Base-by-base conservation (phyloP, 23 tunicate species). In the Phallusia fumigata region DNA sequence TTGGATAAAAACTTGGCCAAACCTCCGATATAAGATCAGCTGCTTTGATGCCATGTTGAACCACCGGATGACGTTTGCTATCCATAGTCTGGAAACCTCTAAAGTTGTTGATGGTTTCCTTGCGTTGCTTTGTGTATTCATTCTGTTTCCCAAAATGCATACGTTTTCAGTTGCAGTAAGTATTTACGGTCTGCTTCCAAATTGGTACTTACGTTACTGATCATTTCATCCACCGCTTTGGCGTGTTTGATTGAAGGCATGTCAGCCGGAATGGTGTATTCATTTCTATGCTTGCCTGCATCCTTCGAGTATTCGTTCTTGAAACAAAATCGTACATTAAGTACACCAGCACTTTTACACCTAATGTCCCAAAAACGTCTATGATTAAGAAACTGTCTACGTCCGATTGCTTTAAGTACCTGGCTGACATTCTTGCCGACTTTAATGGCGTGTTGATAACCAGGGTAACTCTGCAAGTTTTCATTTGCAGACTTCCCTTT, bases 71-170 rank as follows among this genome's bases (percentile, higher is more conserved):
- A 35, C 76, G 36, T 65, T 90, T 94, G 78, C 92, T 87, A 82
- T 97, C 97, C 99, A 97, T 92, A 22, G 94, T 97, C 65, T 97
- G 99, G 80, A 86, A 97, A 76, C 99, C 99, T 31, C 87, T 85
- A 83, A 78, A 97, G 52, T 79, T 85, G 47, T 88, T 95, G 90
- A 97, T 92, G 18, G 81, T 76, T 52, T 97, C 91, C 47, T 81
- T 65, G 52, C 52, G 52, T 65, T n/a, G 32, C 32, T 81, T 81
- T 30, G 52, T 81, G 64, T 72, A 81, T 30, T 58, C 69, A 16
- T 58, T 58, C 69, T 58, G 69, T 58, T 6, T 58, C 69, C 8
- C 69, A 58, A 58, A 21, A 58, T 58, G 5, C 69, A 58, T 58
- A 58, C 8, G 28, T 58, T 22, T 22, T 24, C 16, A 58, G 18